A percentile compares a stretch with the other conserved stretches of the same genome.
Evolutionary conservation across 2,113 vertebrate species (phyloP).

Genomic region (Abramis brama): DNA sequence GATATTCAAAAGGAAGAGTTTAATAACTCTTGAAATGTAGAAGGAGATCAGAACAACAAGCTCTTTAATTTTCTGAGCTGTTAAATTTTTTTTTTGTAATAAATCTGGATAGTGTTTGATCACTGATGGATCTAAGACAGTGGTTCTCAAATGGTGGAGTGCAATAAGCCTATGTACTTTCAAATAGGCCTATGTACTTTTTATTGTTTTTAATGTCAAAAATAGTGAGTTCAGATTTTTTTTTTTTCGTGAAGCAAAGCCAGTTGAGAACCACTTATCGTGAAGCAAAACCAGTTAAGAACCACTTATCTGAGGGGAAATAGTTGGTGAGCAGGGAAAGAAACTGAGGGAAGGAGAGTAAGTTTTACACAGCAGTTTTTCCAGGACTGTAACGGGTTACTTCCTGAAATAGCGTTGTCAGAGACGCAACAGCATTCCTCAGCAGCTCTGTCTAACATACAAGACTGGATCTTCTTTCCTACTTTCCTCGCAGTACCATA

Average conservation of each 20-base stretch:
- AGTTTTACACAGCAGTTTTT: slow-evolving; percentile 26
- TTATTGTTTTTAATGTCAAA: background rate
- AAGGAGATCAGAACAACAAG: background rate
- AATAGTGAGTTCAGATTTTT: background rate
- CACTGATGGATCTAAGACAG: background rate
- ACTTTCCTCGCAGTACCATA: background rate
- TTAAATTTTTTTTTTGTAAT: background rate
- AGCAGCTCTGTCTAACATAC: background rate
- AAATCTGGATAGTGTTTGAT: background rate
- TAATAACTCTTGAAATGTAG: background rate
- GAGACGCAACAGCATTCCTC: background rate
- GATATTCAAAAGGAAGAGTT: background rate
- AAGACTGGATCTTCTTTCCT: background rate
- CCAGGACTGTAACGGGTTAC: background rate
- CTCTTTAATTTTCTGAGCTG: background rate
- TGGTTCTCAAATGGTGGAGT: background rate
- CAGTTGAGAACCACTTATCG: background rate
- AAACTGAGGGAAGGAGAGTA: background rate
- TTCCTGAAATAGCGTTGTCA: slow-evolving; percentile 37
- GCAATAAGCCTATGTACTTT: background rate
- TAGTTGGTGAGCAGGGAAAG: background rate
- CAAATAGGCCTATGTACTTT: background rate
- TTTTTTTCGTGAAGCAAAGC: background rate
- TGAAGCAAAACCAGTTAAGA: background rate
- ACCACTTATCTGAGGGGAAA: background rate